A percentile compares a stretch with the other conserved stretches of the same genome.
These are phyloP conservation scores for Esox niger DNA, from an alignment of 2,113 vertebrate species.

Conservation along the genomic window DNA sequence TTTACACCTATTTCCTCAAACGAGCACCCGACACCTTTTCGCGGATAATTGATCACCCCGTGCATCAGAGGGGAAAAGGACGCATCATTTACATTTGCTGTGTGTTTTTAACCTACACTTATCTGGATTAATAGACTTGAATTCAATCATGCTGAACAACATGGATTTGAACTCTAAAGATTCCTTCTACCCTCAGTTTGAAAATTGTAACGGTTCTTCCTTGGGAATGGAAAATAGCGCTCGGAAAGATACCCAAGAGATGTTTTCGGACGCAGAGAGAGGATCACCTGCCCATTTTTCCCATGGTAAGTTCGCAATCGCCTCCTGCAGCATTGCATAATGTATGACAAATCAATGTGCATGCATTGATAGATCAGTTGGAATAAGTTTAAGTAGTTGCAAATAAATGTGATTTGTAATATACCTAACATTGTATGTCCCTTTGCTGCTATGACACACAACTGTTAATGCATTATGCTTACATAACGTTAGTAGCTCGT, in stretches of 20 bases:
- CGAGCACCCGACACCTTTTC: constrained; percentile 31
- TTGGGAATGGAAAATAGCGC: constrained; percentile 68
- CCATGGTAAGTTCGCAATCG: constrained; percentile 75
- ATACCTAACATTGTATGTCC: background rate
- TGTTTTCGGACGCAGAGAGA: constrained; percentile 70
- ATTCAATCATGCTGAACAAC: constrained; percentile 84
- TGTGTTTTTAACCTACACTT: constrained; percentile 31
- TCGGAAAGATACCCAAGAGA: constrained; percentile 71
- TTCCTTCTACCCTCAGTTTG: constrained; percentile 82
- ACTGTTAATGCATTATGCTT: constrained; percentile 64
- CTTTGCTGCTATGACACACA: constrained; percentile 27
- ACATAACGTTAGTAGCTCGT: constrained; percentile 52
- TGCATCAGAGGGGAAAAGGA: constrained; percentile 45
- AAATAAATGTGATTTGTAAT: background rate
- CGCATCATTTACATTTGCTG: constrained; percentile 24
- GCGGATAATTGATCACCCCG: constrained; percentile 57
- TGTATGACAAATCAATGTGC: constrained; percentile 25
- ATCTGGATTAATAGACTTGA: constrained; percentile 61
- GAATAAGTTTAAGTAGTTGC: constrained; percentile 12
- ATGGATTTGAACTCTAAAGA: constrained; percentile 92
- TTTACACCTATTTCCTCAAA: constrained; percentile 47
- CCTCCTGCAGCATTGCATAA: constrained; percentile 13
- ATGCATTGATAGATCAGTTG: constrained; percentile 21
- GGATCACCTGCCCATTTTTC: constrained; percentile 75
- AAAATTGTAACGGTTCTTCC: constrained; percentile 78